Evolutionary conservation across 2,888 invertebrate genomes (phyloP).

Genomic region (Habroteleia sp.): DNA sequence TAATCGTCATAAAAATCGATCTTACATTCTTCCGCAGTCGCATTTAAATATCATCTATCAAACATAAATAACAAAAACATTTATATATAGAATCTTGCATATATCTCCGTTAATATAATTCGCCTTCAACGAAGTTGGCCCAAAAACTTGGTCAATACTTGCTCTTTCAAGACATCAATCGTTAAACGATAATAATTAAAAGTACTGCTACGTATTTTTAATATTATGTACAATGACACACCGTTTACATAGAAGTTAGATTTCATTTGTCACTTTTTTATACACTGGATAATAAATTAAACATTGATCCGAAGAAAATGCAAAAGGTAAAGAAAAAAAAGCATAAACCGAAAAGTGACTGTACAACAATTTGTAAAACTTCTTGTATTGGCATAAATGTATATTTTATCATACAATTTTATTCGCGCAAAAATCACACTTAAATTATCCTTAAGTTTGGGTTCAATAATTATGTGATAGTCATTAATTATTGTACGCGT

Average conservation of each 20-base stretch:
- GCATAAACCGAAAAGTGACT: constrained; percentile 66
- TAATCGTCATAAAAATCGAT: constrained; percentile 38
- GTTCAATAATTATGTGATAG: too few species aligned
- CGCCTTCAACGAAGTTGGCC: constrained; percentile 3
- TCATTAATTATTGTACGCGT: too few species aligned
- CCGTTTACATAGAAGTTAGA: constrained; percentile 73
- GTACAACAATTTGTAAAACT: constrained; percentile 72
- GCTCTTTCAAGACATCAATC: constrained; percentile 53
- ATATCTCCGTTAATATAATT: constrained; percentile 41
- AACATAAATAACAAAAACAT: constrained; percentile 59
- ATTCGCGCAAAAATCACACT: constrained; percentile 35
- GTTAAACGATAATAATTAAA: constrained; percentile 71
- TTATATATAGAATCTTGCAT: constrained; percentile 31
- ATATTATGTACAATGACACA: constrained; percentile 79
- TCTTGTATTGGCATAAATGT: constrained; percentile 70
- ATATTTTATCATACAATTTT: constrained; percentile 25
- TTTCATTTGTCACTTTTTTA: constrained; percentile 60
- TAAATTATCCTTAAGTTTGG: too few species aligned
- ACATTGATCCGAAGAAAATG: constrained; percentile 63
- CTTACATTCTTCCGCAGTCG: constrained; percentile 30
- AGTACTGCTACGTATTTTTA: constrained; percentile 71
- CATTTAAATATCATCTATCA: constrained; percentile 56
- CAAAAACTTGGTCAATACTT: constrained; percentile 2
- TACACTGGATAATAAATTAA: constrained; percentile 78
- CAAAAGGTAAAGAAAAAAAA: constrained; percentile 61